Base-by-base conservation (phyloP, 1,140 invertebrate genomes). In the Drosophila kohkoa region DNA sequence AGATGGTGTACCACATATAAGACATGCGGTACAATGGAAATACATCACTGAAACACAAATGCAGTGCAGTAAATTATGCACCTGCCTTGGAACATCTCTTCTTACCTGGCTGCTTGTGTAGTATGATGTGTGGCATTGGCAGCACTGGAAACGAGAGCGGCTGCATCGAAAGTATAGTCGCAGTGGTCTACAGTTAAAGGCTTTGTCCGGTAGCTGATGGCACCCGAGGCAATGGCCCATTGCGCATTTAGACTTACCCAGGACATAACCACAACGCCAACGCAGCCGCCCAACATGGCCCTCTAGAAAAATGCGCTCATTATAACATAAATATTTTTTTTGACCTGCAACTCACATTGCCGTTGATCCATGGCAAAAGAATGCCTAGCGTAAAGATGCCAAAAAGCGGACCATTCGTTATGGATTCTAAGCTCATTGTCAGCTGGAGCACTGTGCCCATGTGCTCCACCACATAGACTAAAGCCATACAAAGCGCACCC, bases 241-340 rank as follows among this genome's bases (percentile, higher is more conserved):
- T 98, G 96, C 0, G 96, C 95, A 20, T 97, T 96, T 11, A 98
- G 93, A 32, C 95, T 96, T 51, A 98, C 95, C 96, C 96, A 98
- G 6, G 95, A 94, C 75, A 97, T 95, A 11, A 96, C 93, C 4
- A 93, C 85, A 3, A 97, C 92, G 55, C 96, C 95, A 28, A 94
- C 86, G 0, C 97, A 54, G 0, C 96, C 95, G 13, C 97, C 97
- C 28, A 93, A 92, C 58, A 96, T 92, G 0, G 96, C 96, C 48
- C 97, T 97, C 96, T 97, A 60, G 1, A 15, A 5, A 11, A 59
- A 65, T 3, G 52, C 45, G 7, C 54, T n/a, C 13, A 46, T 10
- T 20, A 8, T 5, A 46, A 8, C 52, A 16, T 16, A 43, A 25
- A 13, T 43, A 25, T 55, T 66, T 51, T 1, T 20, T 28, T 20